Percentiles rank a stretch among this genome's conserved stretches.
These are phyloP conservation scores for Megastigmus dorsalis DNA, from an alignment of 2,888 invertebrate genomes.

Conservation along the genomic window DNA sequence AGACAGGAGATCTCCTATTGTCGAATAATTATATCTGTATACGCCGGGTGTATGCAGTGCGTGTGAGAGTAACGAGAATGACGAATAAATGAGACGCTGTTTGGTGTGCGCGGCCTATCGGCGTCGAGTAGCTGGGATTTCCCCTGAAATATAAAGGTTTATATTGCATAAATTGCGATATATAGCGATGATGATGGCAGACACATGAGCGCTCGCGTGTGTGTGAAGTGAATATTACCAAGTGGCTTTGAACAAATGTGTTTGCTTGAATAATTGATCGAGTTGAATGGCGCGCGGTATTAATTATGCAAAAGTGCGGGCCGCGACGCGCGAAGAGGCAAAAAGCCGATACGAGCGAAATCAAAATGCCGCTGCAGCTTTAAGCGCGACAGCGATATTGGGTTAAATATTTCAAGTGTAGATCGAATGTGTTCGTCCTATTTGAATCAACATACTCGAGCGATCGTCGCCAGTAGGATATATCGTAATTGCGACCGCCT, in stretches of 20 bases:
- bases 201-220: no score
- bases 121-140: no score
- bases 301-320: constrained; percentile 12
- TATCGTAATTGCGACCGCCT: no score
- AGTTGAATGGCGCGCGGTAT: background rate
- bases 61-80: background rate
- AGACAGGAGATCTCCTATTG: background rate
- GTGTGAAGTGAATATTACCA: background rate
- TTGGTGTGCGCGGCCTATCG: background rate
- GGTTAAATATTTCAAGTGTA: no score
- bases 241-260: background rate
- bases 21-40: constrained; percentile 30
- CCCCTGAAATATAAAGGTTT: background rate
- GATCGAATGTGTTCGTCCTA: no score
- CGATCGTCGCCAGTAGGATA: no score
- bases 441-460: no score
- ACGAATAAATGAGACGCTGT: background rate
- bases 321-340: background rate
- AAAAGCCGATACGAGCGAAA: no score
- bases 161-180: background rate
- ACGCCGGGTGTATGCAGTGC: no score
- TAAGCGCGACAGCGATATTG: no score
- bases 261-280: constrained; percentile 19
- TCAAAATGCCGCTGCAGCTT: no score
- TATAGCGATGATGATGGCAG: no score